phyloP scores from a whole-genome alignment of 1,140 invertebrate species.

The Oreohelix idahoensis region DNA sequence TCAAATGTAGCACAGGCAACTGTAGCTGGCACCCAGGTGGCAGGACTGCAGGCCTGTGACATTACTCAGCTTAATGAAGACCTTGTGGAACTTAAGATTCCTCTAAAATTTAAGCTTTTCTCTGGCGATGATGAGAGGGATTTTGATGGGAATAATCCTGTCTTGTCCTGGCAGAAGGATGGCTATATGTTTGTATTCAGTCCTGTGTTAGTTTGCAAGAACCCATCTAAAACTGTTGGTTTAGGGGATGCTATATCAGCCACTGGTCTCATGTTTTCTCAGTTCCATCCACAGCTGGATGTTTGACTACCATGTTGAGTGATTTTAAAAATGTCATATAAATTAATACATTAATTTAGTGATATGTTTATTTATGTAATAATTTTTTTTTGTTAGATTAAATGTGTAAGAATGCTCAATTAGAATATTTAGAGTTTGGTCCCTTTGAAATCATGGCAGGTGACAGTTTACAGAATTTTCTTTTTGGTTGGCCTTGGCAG shows the following conservation, averaged over 20 bases:
- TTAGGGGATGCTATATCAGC: conserved; percentile 75
- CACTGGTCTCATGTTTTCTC: conserved; percentile 74
- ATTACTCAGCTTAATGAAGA: conserved; percentile 54
- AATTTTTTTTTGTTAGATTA: too few relatives aligned
- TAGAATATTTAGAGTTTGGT: too few relatives aligned
- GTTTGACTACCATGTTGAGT: not conserved
- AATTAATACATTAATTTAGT: too few relatives aligned
- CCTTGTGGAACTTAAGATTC: conserved; percentile 69
- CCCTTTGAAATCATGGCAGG: too few relatives aligned
- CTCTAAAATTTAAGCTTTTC: conserved; percentile 69
- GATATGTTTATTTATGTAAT: too few relatives aligned
- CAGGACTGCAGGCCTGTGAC: conserved; percentile 74
- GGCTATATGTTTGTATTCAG: conserved; percentile 74
- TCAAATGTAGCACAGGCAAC: conserved; percentile 71
- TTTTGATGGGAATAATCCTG: conserved; percentile 66
- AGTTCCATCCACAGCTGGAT: conserved; percentile 49
- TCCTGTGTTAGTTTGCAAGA: conserved; percentile 74
- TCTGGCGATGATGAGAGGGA: conserved; percentile 61
- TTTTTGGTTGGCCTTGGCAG: too few relatives aligned
- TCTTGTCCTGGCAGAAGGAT: conserved; percentile 70
- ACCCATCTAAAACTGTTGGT: conserved; percentile 74
- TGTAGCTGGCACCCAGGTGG: conserved; percentile 72
- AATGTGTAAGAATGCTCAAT: too few relatives aligned
- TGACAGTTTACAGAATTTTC: too few relatives aligned
- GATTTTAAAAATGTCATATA: too few relatives aligned